Evolutionary conservation across 1,140 invertebrate species (phyloP), one percentile per base, ranked within the genome.

Genomic region (Saccostrea cuccullata): DNA sequence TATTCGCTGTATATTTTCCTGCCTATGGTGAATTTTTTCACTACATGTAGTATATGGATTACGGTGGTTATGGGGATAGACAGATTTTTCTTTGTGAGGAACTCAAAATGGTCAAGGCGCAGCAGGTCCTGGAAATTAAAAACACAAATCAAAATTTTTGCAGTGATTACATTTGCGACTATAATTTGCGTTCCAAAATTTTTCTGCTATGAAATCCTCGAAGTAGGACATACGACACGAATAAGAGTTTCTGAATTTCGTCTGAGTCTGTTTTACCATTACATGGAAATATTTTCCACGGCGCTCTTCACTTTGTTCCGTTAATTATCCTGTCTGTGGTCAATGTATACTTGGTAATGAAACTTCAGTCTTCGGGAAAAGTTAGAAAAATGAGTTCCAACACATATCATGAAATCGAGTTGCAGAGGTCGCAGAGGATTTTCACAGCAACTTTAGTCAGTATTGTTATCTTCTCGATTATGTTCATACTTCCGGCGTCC

Each of bases 1-100:
- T 91, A 90, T 47, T 87, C 91, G 58, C 83, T 82, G 26, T 90
- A 88, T 47, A 56, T 92, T 40, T 91, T 90, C 55, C 86, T 91
- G 8, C 92, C 92, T 5, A 20, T 91, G 11, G 90, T 89, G 30
- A 92, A 92, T 84, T 87, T 92, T 9, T 92, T 92, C 58, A 86
- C 87, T 5, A 87, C 86, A 12, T 85, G 90, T 6, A 91, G 91
- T 67, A 86, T 92, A 9, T 89, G 90, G 89, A 89, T 92, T 20
- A 93, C 92, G 20, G 89, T 92, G 17, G 86, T 90, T 12, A 83
- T 93, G 36, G 92, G 92, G 13, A 89, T 93, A 23, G 92, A 93
- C 36, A 85, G 92, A 36, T 91, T 88, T 60, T 82, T 90, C 15
- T 90, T 83, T 85, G 91, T 92, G 36, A 89, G 86, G 86, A 89